Percentiles rank a stretch among this genome's conserved stretches.
These are phyloP conservation scores for Drosophila monieri DNA, from an alignment of 2,888 invertebrate species.

Conservation along the genomic window DNA sequence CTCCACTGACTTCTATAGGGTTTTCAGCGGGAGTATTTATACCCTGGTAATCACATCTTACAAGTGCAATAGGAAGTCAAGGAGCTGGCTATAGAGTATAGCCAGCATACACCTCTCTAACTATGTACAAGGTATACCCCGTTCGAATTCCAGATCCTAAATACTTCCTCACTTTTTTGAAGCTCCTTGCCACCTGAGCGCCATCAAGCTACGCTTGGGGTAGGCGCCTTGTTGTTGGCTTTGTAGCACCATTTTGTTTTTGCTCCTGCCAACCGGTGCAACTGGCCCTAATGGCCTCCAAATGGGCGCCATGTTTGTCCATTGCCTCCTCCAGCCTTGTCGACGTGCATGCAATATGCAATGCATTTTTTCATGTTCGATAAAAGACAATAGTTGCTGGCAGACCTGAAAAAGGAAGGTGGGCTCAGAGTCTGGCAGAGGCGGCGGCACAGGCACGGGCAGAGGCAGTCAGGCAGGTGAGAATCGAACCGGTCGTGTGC, in stretches of 20 bases:
- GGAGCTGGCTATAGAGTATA: background rate
- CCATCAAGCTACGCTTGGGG: slow-evolving; percentile 13
- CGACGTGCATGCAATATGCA: slow-evolving; percentile 57
- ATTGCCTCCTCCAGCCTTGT: slow-evolving; percentile 25
- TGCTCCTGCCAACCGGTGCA: slow-evolving; percentile 20
- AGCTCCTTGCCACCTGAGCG: slow-evolving; percentile 17
- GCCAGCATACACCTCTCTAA: background rate
- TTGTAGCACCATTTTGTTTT: slow-evolving; percentile 29
- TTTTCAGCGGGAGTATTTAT: slow-evolving; percentile 13
- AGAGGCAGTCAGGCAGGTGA: slow-evolving; percentile 8
- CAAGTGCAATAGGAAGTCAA: background rate
- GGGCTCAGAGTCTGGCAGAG: background rate
- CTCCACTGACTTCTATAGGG: slow-evolving; percentile 25
- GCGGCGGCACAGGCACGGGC: background rate
- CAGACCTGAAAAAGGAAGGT: too few species aligned
- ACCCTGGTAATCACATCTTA: background rate
- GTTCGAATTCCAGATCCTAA: background rate
- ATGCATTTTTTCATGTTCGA: slow-evolving; percentile 71
- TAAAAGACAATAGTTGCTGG: slow-evolving; percentile 64
- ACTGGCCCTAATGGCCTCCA: slow-evolving; percentile 64
- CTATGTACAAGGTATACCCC: background rate
- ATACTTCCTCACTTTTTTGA: slow-evolving; percentile 2
- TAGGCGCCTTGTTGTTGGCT: slow-evolving; percentile 44
- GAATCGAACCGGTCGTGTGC: slow-evolving; percentile 31
- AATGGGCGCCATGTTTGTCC: slow-evolving; percentile 62